Base-by-base conservation (phyloP, 2,113 vertebrate species). In the Heterotilapia buettikoferi region DNA sequence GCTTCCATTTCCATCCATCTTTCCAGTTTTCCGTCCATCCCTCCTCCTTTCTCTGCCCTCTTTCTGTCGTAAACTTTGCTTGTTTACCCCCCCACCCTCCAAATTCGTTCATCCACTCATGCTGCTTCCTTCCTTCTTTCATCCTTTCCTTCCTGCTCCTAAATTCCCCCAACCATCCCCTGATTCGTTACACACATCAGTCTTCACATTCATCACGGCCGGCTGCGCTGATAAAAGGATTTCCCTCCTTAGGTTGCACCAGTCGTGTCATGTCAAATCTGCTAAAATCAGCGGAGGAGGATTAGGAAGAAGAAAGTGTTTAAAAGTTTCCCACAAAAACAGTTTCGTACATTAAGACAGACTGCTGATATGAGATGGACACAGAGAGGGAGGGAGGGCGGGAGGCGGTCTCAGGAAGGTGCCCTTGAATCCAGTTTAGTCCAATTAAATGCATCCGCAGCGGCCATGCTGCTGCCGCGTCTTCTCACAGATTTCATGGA, bases 171-270 rank as follows among this genome's bases (percentile, higher is more conserved):
- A 71, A 38, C 88, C 90, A 29, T 82, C 40, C 63, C 11, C 85
- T 3, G 71, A 82, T 92, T 86, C 24, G 88, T 88, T 84, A 71
- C 90, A 57, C 80, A 47, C 92, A 80, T 89, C 92, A 88, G 61
- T 89, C 90, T 73, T 82, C 82, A 5, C 88, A 47, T 91, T 90
- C 79, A 88, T 87, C 86, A 85, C 85, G 63, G 18, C 68, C 73
- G 73, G 88, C 88, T 79, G 81, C 31, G 54, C 92, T 87, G 92
- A 94, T 94, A 92, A 94, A 93, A 90, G 92, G 92, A 94, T 94
- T 92, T 92, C 83, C 91, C 84, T 91, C 90, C 88, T 84, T 38
- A 89, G 47, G 90, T 93, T 84, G 83, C 87, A 31, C 71, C 90
- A 66, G 86, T 86, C 68, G 26, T 82, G 90, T 91, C 66, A 57